Base-by-base conservation (phyloP, 2,888 invertebrate species). In the Pycnomerus fuliginosus region DNA sequence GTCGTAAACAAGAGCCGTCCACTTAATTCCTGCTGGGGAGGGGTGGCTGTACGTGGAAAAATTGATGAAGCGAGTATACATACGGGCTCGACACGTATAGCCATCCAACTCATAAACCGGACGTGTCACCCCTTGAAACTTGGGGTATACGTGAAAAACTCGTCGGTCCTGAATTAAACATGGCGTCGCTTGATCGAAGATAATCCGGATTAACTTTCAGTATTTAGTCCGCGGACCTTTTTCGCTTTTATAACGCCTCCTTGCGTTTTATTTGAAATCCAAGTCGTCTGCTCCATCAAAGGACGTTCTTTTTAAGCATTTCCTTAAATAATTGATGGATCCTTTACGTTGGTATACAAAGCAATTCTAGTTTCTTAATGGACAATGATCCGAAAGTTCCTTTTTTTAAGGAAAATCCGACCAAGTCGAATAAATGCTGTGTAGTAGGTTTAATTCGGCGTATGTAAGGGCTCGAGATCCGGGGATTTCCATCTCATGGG, bases 111-210 rank as follows among this genome's bases (percentile, higher is more conserved):
- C 28, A 12, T 28, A 28, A 28, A 28, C n/a, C 3, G 28, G 28
- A 28, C 28, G 28, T 28, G 28, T 28, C 28, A 13, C 12, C 28
- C 28, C 12, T 28, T 11, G 8, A 23, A 11, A 23, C 23, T 11
- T 11, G 23, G 11, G 23, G n/a, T n/a, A n/a, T n/a, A n/a, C n/a
- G n/a, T n/a, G n/a, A n/a, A 32, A 32, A 31, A 17, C 12, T 17
- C 31, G 24, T 15, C 22, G 24, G 11, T 35, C 10, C 16, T 35
- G 25, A 35, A 34, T 34, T 34, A 34, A 35, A 35, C 25, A 35
- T 35, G 35, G n/a, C 24, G 22, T 23, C 22, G 2, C 23, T 12
- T 23, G 22, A 15, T 35, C 14, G 25, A 14, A 2, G 16, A 35
- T 35, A 25, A 35, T 14, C 25, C 8, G 14, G 25, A 27, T 35